A percentile compares a stretch with the other conserved stretches of the same genome.
Conservation (phyloP, 2,797 vertebrate species). For the Phyllotis vaccarum region DNA sequence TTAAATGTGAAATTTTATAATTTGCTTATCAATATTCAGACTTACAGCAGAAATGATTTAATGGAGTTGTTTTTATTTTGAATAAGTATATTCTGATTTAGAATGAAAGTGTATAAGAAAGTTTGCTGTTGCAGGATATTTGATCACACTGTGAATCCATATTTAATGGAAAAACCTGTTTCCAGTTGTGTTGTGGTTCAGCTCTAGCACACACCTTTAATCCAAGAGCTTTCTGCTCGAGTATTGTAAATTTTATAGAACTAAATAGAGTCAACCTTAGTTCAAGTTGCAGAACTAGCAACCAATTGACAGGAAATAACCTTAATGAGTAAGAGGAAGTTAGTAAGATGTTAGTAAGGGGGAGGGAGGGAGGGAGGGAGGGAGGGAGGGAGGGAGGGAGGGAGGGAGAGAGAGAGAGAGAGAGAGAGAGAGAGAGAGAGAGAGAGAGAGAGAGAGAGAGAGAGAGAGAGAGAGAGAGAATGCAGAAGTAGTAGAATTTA, state of each 20-base stretch:
- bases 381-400: no score
- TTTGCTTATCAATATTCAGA: neutral
- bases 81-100: constrained; percentile 15
- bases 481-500: no score
- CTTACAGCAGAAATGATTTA: neutral
- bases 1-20: neutral
- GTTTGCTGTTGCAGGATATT: neutral
- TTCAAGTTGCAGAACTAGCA: neutral
- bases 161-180: neutral
- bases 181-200: neutral
- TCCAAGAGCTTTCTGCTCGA: neutral
- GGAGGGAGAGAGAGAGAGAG: no score
- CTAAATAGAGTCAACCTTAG: no score
- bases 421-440: no score
- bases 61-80: neutral
- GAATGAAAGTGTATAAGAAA: constrained; percentile 42
- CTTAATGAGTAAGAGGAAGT: neutral
- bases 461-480: no score
- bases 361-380: no score
- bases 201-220: neutral
- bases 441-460: no score
- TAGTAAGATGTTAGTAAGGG: no score
- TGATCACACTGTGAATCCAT: neutral
- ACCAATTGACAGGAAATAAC: neutral
- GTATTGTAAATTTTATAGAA: neutral